A percentile compares a stretch with the other conserved stretches of the same genome.
phyloP scores from a whole-genome alignment of 2,797 vertebrate genomes.

The Myotis myotis region DNA sequence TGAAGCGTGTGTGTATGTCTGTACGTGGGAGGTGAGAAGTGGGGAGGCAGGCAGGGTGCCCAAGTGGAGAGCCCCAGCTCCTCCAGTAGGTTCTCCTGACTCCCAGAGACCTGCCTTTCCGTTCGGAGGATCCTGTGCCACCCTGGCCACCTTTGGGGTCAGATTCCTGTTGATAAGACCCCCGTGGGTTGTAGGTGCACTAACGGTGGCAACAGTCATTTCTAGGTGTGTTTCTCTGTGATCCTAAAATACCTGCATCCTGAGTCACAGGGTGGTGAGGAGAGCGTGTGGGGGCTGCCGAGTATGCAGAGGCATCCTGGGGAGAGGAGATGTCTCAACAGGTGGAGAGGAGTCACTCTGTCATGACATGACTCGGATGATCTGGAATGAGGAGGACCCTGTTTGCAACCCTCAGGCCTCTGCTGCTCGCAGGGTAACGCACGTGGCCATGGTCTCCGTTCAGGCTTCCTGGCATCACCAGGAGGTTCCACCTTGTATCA shows the following conservation, averaged over 20 bases:
- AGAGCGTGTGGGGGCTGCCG: background rate
- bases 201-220: background rate
- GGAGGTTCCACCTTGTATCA: background rate
- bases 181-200: background rate
- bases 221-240: background rate
- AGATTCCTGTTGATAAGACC: background rate
- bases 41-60: background rate
- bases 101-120: background rate
- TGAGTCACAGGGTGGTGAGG: conserved; percentile 20
- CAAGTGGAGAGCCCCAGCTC: background rate
- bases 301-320: background rate
- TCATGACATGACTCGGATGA: background rate
- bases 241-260: background rate
- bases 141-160: background rate
- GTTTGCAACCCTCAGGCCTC: background rate
- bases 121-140: background rate
- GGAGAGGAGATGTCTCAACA: background rate
- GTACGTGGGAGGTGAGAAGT: too few species aligned
- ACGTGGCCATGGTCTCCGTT: background rate
- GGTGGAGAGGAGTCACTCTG: background rate
- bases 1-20: background rate
- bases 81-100: background rate
- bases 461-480: background rate
- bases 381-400: background rate
- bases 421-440: background rate